A percentile compares a stretch with the other conserved stretches of the same genome.
Conservation (phyloP, 2,888 invertebrate genomes). For the Lycocerus yunnanus region DNA sequence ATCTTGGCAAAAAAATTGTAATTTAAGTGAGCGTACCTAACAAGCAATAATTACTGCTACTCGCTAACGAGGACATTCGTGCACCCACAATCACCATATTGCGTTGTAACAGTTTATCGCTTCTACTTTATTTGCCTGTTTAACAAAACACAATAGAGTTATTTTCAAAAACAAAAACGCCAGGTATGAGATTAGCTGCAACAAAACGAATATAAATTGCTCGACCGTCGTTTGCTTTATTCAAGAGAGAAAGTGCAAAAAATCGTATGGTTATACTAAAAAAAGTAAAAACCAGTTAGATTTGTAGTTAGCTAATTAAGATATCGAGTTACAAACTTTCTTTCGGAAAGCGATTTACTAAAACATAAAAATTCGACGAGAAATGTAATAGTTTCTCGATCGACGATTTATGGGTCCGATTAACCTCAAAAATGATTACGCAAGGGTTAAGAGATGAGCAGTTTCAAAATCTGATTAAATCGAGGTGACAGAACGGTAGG, state of each 20-base stretch:
- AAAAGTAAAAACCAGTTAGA: not conserved
- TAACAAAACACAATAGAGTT: not conserved
- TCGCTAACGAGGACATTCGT: conserved; percentile 25
- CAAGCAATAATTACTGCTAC: conserved; percentile 16
- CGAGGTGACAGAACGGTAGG: not conserved
- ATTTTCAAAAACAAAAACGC: not conserved
- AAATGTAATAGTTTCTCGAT: not conserved
- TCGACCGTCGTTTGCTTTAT: not conserved
- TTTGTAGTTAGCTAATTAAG: not conserved
- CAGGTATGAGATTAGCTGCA: not conserved
- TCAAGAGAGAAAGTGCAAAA: not conserved
- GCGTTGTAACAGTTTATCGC: conserved; percentile 1
- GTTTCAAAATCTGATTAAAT: not conserved
- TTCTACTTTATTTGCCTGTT: not conserved
- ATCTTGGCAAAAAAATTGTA: not conserved
- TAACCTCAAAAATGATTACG: not conserved
- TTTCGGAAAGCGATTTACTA: not conserved
- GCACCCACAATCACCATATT: conserved; percentile 16
- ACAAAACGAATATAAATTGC: not conserved
- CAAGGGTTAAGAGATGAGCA: not conserved
- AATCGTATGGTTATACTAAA: not conserved
- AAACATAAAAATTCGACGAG: not conserved
- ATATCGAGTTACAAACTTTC: not conserved
- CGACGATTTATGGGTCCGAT: not conserved
- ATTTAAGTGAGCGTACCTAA: conserved; percentile 13